Conservation (phyloP, 2,797 vertebrate species). For the Parotocinclus haroldoi region DNA sequence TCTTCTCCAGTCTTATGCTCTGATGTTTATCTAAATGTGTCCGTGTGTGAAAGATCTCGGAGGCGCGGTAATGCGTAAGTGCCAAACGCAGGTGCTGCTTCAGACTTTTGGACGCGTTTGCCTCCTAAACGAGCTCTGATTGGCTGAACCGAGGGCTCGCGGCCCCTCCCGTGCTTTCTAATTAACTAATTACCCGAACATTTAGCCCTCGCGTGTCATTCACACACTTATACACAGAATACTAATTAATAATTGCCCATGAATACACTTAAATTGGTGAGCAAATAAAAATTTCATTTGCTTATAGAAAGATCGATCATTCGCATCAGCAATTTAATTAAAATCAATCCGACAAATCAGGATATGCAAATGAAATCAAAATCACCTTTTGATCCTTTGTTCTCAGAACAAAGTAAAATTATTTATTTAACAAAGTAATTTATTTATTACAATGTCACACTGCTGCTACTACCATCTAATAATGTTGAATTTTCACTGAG, state of each 20-base stretch:
- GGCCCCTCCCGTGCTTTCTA: conserved; percentile 34
- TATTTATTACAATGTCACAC: no score
- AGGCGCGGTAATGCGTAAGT: not conserved
- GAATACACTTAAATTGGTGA: not conserved
- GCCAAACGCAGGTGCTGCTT: conserved; percentile 32
- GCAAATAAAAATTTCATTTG: not conserved
- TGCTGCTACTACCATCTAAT: no score
- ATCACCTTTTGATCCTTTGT: no score
- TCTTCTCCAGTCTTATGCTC: not conserved
- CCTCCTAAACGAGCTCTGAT: conserved; percentile 24
- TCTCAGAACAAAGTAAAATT: no score
- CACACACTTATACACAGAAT: not conserved
- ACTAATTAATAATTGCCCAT: conserved; percentile 9
- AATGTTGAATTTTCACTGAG: no score
- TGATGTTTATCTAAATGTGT: not conserved
- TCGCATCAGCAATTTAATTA: no score
- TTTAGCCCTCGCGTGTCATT: conserved; percentile 32
- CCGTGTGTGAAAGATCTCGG: not conserved
- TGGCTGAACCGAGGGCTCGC: conserved; percentile 42
- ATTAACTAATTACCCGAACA: conserved; percentile 53
- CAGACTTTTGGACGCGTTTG: conserved; percentile 49
- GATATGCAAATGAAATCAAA: no score
- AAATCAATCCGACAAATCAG: no score
- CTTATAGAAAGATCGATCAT: not conserved
- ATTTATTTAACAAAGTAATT: no score